Conservation (phyloP, 2,797 vertebrate genomes). For the Lepilemur ruficaudatus region DNA sequence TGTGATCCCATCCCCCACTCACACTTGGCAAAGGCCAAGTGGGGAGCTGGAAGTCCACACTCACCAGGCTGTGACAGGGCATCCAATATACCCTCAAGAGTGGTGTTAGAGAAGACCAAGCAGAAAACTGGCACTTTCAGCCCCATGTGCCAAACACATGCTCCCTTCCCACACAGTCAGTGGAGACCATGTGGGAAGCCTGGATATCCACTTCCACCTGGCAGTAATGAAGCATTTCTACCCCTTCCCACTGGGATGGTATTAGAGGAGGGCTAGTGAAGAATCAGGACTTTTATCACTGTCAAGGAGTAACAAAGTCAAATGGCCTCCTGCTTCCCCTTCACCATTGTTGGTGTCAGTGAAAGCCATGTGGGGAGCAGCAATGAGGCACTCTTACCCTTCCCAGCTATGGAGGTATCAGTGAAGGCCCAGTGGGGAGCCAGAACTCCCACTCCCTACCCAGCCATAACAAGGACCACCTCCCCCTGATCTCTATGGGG, state of each 20-base stretch:
- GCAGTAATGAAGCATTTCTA: background rate
- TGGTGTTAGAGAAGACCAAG: background rate
- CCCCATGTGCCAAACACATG: background rate
- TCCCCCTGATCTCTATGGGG: background rate
- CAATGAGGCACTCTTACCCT: background rate
- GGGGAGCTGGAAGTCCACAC: rapidly evolving
- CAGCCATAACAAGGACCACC: background rate
- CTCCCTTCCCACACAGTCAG: background rate
- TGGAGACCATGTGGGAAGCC: background rate
- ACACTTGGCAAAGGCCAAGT: background rate
- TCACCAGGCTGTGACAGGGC: background rate
- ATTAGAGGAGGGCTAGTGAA: background rate
- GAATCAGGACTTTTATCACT: background rate
- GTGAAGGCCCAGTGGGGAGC: background rate
- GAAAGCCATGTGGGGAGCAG: background rate
- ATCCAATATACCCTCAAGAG: background rate
- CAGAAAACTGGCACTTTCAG: background rate
- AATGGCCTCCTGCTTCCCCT: background rate
- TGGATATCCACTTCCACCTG: too few species aligned
- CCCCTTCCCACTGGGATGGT: background rate
- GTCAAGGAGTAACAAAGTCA: background rate
- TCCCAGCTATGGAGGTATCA: background rate
- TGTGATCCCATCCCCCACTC: rapidly evolving
- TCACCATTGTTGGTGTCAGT: background rate
- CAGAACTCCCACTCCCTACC: background rate